Evolutionary conservation across 2,113 vertebrate genomes (phyloP), one percentile per base, ranked within the genome.

Genomic region (Colius striatus): DNA sequence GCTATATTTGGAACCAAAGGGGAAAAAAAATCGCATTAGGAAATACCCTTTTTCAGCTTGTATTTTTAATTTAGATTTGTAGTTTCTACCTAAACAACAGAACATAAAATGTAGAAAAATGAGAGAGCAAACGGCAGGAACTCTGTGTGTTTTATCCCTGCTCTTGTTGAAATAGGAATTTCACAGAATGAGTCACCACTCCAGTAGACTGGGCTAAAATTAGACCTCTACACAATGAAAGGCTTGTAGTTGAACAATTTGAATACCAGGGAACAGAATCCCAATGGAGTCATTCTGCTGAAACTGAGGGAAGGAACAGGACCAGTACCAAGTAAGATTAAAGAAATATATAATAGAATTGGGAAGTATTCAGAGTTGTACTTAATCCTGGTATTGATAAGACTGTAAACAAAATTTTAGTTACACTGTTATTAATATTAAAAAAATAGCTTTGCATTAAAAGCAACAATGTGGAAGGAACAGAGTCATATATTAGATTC

Each of bases 151-250:
- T 53, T 57, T 55, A 54, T 66, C 6, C 45, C 53, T 70, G 10
- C 10, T 74, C 22, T 54, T 77, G 13, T 29, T 47, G n/a, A 90
- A 88, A 92, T 2, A 26, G 16, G 13, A 63, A 66, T 70, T 61
- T 74, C 51, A 66, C 19, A n/a, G 16, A 57, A 61, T 87, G 51
- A 79, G 20, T 84, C 68, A 84, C 38, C 21, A 26, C 20, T 80
- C 21, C 45, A 48, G 26, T 25, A 74, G 7, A 87, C 13, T 30
- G 26, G 29, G 55, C 79, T 94, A 93, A 76, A 81, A 93, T 93
- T 77, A 92, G 61, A 87, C 12, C 29, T 25, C 75, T 67, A 51
- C 51, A 94, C 43, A 94, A 90, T 29, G 11, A 93, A 88, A 88
- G 12, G 8, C 47, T 86, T 86, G 41, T 62, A 77, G 72, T 3